Evolutionary conservation across 2,113 vertebrate species (phyloP).

Genomic region (Elanoides forficatus): DNA sequence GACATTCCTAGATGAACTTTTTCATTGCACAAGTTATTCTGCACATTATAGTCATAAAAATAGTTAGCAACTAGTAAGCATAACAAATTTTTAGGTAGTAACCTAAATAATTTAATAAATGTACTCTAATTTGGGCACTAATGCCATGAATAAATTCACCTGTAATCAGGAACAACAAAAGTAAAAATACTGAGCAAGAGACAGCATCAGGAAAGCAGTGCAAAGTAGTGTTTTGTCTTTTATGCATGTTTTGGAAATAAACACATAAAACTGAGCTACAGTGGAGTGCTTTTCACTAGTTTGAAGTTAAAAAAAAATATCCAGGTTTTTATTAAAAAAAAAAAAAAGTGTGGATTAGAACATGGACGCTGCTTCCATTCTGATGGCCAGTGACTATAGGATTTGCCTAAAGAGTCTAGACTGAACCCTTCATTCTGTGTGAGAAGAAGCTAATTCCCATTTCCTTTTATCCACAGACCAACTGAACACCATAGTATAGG

Average conservation of each 20-base stretch:
- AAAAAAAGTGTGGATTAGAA: neutral
- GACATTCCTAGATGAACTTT: neutral
- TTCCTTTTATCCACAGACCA: neutral
- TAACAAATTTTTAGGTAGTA: neutral
- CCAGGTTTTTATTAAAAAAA: neutral
- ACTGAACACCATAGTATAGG: neutral
- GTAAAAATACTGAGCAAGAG: neutral
- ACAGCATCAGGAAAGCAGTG: neutral
- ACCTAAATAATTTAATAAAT: neutral
- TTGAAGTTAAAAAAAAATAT: neutral
- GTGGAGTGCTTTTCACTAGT: neutral
- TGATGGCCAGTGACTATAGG: neutral
- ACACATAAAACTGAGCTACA: neutral
- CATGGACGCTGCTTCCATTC: neutral
- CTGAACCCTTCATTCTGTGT: neutral
- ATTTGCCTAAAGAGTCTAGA: neutral
- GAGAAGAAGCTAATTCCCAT: neutral
- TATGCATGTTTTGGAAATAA: neutral
- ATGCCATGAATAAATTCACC: neutral
- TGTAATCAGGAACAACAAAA: neutral
- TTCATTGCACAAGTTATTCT: neutral
- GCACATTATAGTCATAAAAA: neutral
- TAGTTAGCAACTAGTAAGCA: neutral
- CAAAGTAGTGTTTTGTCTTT: neutral
- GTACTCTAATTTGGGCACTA: neutral